Percentiles rank a stretch among this genome's conserved stretches.
Conservation (phyloP, 2,797 vertebrate species). For the Enteromius radiatus region DNA sequence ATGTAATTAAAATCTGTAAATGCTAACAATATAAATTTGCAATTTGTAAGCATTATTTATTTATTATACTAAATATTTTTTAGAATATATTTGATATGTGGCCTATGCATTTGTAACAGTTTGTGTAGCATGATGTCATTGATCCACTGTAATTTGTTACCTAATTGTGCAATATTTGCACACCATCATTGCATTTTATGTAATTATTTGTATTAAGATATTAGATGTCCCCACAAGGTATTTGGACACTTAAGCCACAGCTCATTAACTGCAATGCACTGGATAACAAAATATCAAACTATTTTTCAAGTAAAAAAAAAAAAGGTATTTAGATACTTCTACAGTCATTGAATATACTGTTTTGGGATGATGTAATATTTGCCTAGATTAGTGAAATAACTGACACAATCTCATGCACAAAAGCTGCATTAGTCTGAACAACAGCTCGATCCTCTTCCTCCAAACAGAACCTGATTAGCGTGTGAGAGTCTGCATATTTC, state of each 20-base stretch:
- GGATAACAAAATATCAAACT: background rate
- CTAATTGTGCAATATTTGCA: background rate
- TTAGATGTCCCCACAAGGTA: background rate
- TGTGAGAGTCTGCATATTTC: constrained; percentile 4
- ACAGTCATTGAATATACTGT: background rate
- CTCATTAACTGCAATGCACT: background rate
- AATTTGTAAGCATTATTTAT: background rate
- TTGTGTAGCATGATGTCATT: background rate
- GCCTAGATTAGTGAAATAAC: background rate
- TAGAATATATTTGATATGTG: too few relatives aligned
- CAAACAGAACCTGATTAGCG: background rate
- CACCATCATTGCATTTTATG: background rate
- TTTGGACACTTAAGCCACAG: background rate
- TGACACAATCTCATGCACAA: background rate
- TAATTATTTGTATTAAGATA: constrained; percentile 8
- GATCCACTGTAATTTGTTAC: background rate
- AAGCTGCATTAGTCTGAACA: background rate
- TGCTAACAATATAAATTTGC: background rate
- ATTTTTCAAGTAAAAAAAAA: background rate
- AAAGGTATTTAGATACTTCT: background rate
- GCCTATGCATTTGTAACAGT: background rate
- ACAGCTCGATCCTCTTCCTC: background rate
- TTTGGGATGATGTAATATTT: background rate
- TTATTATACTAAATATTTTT: background rate
- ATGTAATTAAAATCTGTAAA: background rate